A percentile compares a stretch with the other conserved stretches of the same genome.
Conservation (phyloP, 2,113 vertebrate genomes). For the Falcunculus frontatus region DNA sequence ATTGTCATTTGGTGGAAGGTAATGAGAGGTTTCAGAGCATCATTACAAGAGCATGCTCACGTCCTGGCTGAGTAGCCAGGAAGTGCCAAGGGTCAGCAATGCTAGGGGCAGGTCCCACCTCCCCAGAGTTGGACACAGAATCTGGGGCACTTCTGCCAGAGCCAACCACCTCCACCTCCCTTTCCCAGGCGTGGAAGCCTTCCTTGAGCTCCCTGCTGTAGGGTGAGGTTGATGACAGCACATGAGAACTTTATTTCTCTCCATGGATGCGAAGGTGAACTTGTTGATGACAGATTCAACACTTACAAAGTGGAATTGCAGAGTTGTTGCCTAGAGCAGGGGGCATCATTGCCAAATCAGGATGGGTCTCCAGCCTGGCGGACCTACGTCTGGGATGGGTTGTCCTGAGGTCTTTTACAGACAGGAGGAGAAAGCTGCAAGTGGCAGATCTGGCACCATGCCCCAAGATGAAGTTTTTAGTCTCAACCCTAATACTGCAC, state of each 20-base stretch:
- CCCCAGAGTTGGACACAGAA: background rate
- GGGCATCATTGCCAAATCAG: background rate
- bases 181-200: background rate
- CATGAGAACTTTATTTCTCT: background rate
- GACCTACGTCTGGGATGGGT: background rate
- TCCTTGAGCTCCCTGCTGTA: background rate
- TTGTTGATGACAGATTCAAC: background rate
- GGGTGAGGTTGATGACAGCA: fast-evolving
- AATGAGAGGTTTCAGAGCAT: background rate
- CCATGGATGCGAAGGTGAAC: fast-evolving
- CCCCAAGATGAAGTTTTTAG: background rate
- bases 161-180: fast-evolving
- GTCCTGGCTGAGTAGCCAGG: fast-evolving
- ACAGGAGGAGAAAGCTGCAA: background rate
- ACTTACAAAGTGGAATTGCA: background rate
- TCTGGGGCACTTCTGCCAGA: background rate
- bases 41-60: background rate
- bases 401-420: background rate
- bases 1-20: background rate
- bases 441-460: background rate
- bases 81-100: background rate
- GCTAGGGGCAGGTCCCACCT: background rate
- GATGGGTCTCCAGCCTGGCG: background rate
- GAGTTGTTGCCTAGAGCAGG: fast-evolving
- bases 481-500: background rate